Conservation (phyloP, 2,888 invertebrate genomes). For the Cephus spinipes region DNA sequence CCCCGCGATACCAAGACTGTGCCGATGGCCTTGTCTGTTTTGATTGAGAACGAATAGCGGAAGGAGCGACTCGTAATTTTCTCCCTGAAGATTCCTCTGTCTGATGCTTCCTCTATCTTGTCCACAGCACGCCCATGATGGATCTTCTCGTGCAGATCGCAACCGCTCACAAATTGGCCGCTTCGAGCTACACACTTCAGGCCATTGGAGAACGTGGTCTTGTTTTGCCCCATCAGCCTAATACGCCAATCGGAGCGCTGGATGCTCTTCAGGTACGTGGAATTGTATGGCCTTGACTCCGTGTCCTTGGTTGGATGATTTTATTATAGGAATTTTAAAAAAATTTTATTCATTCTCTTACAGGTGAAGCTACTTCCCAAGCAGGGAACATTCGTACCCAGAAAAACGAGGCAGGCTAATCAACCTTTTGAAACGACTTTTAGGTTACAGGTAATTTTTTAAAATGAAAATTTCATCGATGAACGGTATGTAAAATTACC, state of each 20-base stretch:
- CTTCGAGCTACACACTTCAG: slow-evolving; percentile 75
- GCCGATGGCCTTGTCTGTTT: background rate
- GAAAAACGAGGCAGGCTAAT: slow-evolving; percentile 60
- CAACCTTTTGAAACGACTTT: slow-evolving; percentile 76
- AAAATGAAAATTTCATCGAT: background rate
- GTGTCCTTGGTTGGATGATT: background rate
- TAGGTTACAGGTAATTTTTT: slow-evolving; percentile 63
- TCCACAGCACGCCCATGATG: slow-evolving; percentile 80
- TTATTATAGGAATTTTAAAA: background rate
- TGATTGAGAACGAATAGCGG: background rate
- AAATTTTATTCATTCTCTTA: background rate
- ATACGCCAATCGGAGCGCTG: slow-evolving; percentile 77
- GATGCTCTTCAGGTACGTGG: slow-evolving; percentile 66
- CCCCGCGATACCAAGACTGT: background rate
- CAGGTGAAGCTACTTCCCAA: slow-evolving; percentile 63
- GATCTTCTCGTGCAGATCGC: slow-evolving; percentile 80
- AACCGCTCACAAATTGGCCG: slow-evolving; percentile 76
- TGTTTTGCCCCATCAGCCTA: slow-evolving; percentile 77
- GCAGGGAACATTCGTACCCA: slow-evolving; percentile 55
- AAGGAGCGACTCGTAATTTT: background rate
- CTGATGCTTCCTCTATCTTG: background rate
- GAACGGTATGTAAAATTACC: background rate
- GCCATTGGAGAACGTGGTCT: slow-evolving; percentile 73
- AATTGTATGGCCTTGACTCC: background rate
- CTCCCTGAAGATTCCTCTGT: background rate